Evolutionary conservation across 2,113 vertebrate genomes (phyloP).

Genomic region (Meles meles): DNA sequence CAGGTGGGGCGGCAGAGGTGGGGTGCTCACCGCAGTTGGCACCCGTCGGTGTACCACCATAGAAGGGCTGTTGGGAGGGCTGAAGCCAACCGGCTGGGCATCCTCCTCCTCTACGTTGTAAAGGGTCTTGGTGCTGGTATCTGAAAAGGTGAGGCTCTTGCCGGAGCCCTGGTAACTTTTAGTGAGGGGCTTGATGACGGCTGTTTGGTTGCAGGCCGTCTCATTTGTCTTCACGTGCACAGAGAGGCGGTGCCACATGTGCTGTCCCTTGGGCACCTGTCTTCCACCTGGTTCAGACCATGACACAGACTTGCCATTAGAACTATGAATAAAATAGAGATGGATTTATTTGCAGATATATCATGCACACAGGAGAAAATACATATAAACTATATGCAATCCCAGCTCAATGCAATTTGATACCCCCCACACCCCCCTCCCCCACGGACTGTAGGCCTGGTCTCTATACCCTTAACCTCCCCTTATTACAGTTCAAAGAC

Average conservation of each 20-base stretch:
- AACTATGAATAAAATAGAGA: conserved; percentile 99
- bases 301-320: conserved; percentile 99
- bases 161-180: conserved; percentile 92
- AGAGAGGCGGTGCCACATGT: conserved; percentile 99
- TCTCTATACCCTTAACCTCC: background rate
- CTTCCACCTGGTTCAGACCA: conserved; percentile 99
- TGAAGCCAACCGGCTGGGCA: conserved; percentile 81
- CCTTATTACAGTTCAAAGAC: background rate
- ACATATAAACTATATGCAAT: background rate
- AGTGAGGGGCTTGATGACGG: conserved; percentile 99
- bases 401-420: background rate
- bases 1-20: conserved; percentile 74
- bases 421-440: background rate
- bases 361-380: background rate
- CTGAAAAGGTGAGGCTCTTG: conserved; percentile 89
- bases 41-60: conserved; percentile 86
- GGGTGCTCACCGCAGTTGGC: conserved; percentile 52
- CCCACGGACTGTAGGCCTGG: rapidly evolving
- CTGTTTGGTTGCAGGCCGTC: conserved; percentile 97
- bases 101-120: conserved; percentile 89
- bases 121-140: conserved; percentile 89
- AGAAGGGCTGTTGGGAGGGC: conserved; percentile 83
- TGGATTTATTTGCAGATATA: conserved; percentile 78
- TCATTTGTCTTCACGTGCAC: conserved; percentile 98
- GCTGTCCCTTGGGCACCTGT: conserved; percentile 94